phyloP scores from a whole-genome alignment of 23 tunicate species.

The Trididemnum miniatum region DNA sequence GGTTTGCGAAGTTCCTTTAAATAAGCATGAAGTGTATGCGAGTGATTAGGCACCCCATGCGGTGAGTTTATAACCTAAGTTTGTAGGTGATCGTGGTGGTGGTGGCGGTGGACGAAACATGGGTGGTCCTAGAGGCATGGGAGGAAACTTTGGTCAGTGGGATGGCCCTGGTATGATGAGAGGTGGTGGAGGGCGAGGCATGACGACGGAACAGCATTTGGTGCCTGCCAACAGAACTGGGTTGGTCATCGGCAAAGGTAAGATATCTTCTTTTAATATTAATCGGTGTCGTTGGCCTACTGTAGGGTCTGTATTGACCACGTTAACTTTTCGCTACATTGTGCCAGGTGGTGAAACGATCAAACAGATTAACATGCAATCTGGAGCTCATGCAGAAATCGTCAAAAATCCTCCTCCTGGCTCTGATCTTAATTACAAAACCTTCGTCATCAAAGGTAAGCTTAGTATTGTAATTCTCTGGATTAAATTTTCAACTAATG shows the following conservation, averaged over 20 bases:
- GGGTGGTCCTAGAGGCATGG: constrained; percentile 26
- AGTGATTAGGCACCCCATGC: not conserved
- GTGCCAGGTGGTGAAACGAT: constrained; percentile 99
- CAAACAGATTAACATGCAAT: constrained; percentile 87
- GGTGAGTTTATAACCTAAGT: not conserved
- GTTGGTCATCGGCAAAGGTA: constrained; percentile 98
- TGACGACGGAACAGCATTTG: constrained; percentile 69
- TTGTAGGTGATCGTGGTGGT: not conserved
- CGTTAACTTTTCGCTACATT: no score
- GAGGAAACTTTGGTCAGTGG: constrained; percentile 87
- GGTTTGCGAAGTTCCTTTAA: no score
- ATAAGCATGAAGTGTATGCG: no score
- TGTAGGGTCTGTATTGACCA: no score
- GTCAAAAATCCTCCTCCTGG: constrained; percentile 88
- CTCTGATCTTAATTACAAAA: constrained; percentile 86
- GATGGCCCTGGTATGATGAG: constrained; percentile 68
- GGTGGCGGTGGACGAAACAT: not conserved
- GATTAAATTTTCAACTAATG: no score
- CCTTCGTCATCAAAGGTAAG: constrained; percentile 92
- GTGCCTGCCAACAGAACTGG: constrained; percentile 98
- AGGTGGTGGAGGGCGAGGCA: constrained; percentile 34
- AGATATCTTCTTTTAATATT: no score
- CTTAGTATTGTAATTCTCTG: no score
- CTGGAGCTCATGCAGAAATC: constrained; percentile 98
- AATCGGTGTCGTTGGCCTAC: no score